A percentile compares a stretch with the other conserved stretches of the same genome.
phyloP scores from a whole-genome alignment of 2,113 vertebrate species.

The Coregonus clupeaformis region DNA sequence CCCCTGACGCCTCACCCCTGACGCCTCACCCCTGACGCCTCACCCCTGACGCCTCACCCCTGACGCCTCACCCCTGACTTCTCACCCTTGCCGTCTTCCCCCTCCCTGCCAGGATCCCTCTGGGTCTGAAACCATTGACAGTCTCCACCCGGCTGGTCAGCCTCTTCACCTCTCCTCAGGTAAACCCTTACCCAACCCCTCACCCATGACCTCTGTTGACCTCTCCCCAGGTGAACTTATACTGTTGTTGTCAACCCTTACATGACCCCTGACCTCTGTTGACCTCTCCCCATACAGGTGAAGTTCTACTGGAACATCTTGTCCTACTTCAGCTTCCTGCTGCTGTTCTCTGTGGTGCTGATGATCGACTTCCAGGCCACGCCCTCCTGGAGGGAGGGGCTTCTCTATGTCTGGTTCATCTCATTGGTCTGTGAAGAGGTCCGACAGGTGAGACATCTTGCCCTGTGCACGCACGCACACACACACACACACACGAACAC shows the following conservation, averaged over 20 bases:
- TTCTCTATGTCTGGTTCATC: slow-evolving; percentile 90
- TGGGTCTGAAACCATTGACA: slow-evolving; percentile 46
- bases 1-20: not conserved
- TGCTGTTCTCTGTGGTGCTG: slow-evolving; percentile 87
- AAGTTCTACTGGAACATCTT: slow-evolving; percentile 90
- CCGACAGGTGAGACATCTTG: slow-evolving; percentile 79
- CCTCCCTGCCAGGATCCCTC: not conserved
- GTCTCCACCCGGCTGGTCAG: slow-evolving; percentile 61
- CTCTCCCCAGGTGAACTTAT: slow-evolving; percentile 80
- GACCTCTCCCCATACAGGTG: slow-evolving; percentile 51
- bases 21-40: not conserved
- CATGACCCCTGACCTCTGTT: too few species aligned
- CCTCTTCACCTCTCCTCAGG: slow-evolving; percentile 80
- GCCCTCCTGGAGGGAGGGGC: slow-evolving; percentile 79
- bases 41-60: not conserved
- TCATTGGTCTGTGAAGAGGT: slow-evolving; percentile 90
- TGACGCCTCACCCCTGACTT: not conserved
- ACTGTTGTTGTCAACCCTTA: slow-evolving; percentile 51
- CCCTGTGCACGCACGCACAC: not conserved
- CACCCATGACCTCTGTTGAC: not conserved
- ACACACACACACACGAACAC: not conserved
- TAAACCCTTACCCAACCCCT: not conserved
- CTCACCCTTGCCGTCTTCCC: not conserved
- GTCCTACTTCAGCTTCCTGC: slow-evolving; percentile 91
- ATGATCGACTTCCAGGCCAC: slow-evolving; percentile 88